Base-by-base conservation (phyloP, 2,113 vertebrate species). In the Cynopterus brachyotis region DNA sequence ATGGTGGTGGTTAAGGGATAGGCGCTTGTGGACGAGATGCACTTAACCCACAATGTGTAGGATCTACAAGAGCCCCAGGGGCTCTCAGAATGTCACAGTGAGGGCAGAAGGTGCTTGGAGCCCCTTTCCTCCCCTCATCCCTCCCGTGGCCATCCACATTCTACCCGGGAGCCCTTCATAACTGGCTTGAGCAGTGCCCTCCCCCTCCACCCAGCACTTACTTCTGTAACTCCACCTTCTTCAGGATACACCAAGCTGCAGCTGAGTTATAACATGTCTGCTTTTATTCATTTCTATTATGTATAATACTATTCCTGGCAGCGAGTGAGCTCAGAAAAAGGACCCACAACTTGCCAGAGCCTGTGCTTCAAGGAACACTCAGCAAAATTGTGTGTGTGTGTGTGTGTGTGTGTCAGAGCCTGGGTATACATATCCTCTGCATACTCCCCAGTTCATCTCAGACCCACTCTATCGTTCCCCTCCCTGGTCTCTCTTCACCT, bases 241-340 rank as follows among this genome's bases (percentile, higher is more conserved):
- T 95, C 35, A 50, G n/a, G 45, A 96, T 53, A 92, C 20, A 88
- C 37, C 84, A 96, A 50, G 80, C 75, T 92, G 69, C 82, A 50
- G 1, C 53, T 45, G 12, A 57, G 53, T 94, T 64, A 55, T 40
- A 90, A n/a, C 94, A 85, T 73, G 24, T 85, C 55, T 67, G 35
- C 35, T 35, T 97, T 98, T 97, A 97, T 97, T 98, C 66, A 85
- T 75, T 91, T 89, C 53, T 78, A 84, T 76, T 22, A 87, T 50
- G 16, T 53, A 45, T 26, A 60, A 50, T 30, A 72, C 40, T 37
- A n/a, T 78, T 42, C 57, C 79, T 40, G 72, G 73, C 24, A 80
- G 20, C 64, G 45, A 17, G 5, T 50, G 57, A 85, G 35, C 72
- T 81, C 89, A 82, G 73, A n/a, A 53, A 75, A 92, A 87, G 35